Conservation (phyloP, 1,140 invertebrate genomes). For the Eueides isabella region DNA sequence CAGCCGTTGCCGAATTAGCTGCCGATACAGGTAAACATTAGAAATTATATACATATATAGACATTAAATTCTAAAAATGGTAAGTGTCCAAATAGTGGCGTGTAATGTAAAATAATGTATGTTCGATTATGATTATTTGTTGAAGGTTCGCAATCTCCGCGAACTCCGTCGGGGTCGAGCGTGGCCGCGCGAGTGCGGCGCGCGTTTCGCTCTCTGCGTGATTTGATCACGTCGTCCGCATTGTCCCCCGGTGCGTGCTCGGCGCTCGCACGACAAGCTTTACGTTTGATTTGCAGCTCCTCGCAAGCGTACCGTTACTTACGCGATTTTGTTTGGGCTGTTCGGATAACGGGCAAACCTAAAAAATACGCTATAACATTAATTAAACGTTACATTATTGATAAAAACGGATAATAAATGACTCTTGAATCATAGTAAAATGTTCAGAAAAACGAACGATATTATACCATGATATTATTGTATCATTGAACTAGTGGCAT, state of each 20-base stretch:
- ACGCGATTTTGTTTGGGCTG: neutral
- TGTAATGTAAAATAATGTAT: neutral
- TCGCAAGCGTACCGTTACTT: conserved; percentile 38
- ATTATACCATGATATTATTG: neutral
- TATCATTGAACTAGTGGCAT: neutral
- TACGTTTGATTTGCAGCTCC: conserved; percentile 17
- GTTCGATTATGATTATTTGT: conserved; percentile 31
- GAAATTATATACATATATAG: neutral
- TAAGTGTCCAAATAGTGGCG: neutral
- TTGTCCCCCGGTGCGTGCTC: conserved; percentile 60
- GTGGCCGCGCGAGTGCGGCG: conserved; percentile 68
- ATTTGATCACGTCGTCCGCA: conserved; percentile 63
- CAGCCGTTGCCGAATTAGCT: conserved; percentile 82
- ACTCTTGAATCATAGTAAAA: neutral
- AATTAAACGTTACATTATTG: neutral
- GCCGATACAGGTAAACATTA: conserved; percentile 65
- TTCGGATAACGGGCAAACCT: neutral
- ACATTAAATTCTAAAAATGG: neutral
- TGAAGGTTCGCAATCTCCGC: conserved; percentile 49
- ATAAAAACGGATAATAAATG: neutral
- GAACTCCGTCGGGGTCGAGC: conserved; percentile 48
- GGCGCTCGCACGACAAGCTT: conserved; percentile 54
- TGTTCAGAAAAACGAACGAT: neutral
- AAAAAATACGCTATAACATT: neutral
- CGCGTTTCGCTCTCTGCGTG: conserved; percentile 71